These are phyloP conservation scores for Zoanthus sansibaricus DNA, from an alignment of 92 coral and sea anemone species.

Conservation along the genomic window DNA sequence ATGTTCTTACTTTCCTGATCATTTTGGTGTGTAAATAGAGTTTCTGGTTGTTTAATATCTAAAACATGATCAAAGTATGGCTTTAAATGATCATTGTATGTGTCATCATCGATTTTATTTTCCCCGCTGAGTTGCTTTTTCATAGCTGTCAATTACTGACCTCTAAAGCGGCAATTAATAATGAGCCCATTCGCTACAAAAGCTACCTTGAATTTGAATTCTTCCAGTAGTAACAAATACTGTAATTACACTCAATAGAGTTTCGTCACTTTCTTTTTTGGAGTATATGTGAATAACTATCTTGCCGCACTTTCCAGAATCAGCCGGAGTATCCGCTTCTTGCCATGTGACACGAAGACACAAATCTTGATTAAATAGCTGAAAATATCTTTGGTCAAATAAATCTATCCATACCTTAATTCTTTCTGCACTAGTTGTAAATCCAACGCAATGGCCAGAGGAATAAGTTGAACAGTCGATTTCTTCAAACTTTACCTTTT, in stretches of 20 bases:
- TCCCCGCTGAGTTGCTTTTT: background rate
- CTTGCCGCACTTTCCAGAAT: constrained; percentile 7
- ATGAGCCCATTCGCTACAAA: constrained; percentile 19
- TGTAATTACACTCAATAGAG: background rate
- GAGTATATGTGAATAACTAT: background rate
- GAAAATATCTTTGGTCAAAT: constrained; percentile 7
- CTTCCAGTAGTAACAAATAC: constrained; percentile 13
- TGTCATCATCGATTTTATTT: background rate
- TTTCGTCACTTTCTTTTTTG: too few relatives aligned
- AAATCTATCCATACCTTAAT: constrained; percentile 1
- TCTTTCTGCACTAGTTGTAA: constrained; percentile 6
- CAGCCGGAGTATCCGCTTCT: constrained; percentile 9
- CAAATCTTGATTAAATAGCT: background rate
- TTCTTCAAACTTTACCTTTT: constrained; percentile 23
- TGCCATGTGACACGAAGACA: constrained; percentile 8
- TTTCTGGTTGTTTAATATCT: background rate
- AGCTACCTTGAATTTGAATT: background rate
- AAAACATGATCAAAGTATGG: constrained; percentile 2
- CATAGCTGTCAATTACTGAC: background rate
- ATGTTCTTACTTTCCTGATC: constrained; percentile 15
- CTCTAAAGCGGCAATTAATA: constrained; percentile 4
- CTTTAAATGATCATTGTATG: background rate
- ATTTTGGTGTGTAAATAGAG: background rate
- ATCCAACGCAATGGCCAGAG: constrained; percentile 7
- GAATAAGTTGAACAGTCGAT: constrained; percentile 23